Evolutionary conservation across 2,888 invertebrate species (phyloP).

Genomic region (Strigamia maritima): DNA sequence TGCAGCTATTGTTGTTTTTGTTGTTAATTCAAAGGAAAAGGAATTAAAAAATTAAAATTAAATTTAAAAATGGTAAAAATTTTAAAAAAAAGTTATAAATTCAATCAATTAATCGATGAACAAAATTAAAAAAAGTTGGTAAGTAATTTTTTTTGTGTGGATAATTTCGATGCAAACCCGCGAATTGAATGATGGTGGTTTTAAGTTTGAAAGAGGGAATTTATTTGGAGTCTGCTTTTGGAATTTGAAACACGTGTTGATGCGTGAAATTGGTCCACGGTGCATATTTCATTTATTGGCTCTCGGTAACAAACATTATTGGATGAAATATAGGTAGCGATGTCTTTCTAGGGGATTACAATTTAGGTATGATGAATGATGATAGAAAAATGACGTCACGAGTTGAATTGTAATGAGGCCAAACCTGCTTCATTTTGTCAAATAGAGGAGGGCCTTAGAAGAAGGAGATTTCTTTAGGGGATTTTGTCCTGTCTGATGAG

Average conservation of each 20-base stretch:
- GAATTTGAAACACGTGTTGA: constrained; percentile 34
- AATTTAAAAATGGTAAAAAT: no score
- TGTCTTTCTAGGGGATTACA: constrained; percentile 1
- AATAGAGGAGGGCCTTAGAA: not conserved
- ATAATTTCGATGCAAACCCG: not conserved
- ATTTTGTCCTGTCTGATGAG: constrained; percentile 27
- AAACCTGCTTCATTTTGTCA: constrained; percentile 7
- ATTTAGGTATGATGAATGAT: constrained; percentile 17
- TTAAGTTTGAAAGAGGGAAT: constrained; percentile 11
- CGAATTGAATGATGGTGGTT: constrained; percentile 26
- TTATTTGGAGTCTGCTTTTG: not conserved
- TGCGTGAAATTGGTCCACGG: constrained; percentile 19
- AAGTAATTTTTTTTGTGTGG: not conserved
- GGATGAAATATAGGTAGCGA: constrained; percentile 21
- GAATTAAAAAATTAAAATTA: no score
- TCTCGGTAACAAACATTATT: constrained; percentile 19
- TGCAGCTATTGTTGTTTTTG: no score
- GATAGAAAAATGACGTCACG: constrained; percentile 30
- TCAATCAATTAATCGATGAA: no score
- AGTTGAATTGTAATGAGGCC: constrained; percentile 21
- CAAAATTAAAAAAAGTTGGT: not conserved
- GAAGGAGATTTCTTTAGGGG: not conserved
- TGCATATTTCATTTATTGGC: constrained; percentile 21
- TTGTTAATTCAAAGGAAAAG: no score
- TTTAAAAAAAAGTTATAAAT: no score